Conservation (phyloP, 2,888 invertebrate species). For the Eupithecia pulchellata region DNA sequence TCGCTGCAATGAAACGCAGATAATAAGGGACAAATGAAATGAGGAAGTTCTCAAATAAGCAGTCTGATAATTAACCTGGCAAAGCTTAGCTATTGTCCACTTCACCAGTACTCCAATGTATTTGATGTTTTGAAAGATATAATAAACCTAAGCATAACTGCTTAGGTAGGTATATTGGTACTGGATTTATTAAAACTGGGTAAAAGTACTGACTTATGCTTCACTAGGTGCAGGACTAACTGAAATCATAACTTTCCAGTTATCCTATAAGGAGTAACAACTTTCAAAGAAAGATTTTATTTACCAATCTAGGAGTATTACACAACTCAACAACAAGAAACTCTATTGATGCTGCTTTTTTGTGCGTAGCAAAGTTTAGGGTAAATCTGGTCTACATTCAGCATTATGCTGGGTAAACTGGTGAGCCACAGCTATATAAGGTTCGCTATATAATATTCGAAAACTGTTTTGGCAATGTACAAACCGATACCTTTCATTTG, state of each 20-base stretch:
- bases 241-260: not conserved
- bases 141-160: not conserved
- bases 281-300: too few species aligned
- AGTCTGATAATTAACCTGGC: not conserved
- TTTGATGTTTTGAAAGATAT: not conserved
- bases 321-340: too few species aligned
- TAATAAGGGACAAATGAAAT: not conserved
- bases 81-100: not conserved
- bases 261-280: not conserved
- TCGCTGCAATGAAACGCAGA: constrained; percentile 1
- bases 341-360: too few species aligned
- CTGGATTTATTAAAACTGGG: not conserved
- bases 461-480: too few species aligned
- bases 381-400: too few species aligned
- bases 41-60: not conserved
- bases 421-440: too few species aligned
- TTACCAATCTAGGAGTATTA: too few species aligned
- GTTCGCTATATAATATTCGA: too few species aligned
- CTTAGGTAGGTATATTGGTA: too few species aligned
- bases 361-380: too few species aligned
- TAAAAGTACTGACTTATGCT: not conserved
- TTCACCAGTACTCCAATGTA: not conserved
- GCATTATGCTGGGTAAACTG: too few species aligned
- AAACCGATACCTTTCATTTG: too few species aligned
- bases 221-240: not conserved